Conservation (phyloP, 2,113 vertebrate genomes). For the Eudorcas thomsonii region DNA sequence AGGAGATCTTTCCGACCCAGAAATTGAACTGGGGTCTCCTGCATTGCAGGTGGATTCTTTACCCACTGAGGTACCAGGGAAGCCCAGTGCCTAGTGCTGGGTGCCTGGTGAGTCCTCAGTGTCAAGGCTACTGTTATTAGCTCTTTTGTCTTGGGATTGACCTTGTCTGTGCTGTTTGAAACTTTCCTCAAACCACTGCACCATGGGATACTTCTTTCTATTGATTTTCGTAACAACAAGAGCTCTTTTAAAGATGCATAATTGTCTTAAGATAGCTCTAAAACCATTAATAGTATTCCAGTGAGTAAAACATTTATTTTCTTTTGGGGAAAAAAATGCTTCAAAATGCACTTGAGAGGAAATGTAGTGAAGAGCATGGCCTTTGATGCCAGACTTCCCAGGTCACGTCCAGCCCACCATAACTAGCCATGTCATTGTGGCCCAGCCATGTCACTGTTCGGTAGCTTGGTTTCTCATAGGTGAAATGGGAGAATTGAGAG, state of each 20-base stretch:
- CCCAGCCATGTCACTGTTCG: accelerated
- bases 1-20: background rate
- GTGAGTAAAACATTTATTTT: background rate
- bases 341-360: background rate
- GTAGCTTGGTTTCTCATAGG: background rate
- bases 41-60: background rate
- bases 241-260: background rate
- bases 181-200: background rate
- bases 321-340: background rate
- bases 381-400: background rate
- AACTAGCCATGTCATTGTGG: background rate
- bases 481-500: background rate
- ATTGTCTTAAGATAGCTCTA: conserved; percentile 28
- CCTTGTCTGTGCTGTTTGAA: background rate
- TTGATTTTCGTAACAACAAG: conserved; percentile 26
- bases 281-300: conserved; percentile 1
- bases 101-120: too few species aligned
- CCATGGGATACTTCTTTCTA: background rate
- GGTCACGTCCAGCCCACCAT: accelerated
- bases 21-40: background rate
- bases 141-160: background rate
- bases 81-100: too few species aligned
- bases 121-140: background rate
- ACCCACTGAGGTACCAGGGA: background rate
- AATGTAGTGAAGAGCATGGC: background rate